Percentiles rank a stretch among this genome's conserved stretches.
These are phyloP conservation scores for Furcifer pardalis DNA, from an alignment of 2,797 vertebrate genomes.

Conservation along the genomic window DNA sequence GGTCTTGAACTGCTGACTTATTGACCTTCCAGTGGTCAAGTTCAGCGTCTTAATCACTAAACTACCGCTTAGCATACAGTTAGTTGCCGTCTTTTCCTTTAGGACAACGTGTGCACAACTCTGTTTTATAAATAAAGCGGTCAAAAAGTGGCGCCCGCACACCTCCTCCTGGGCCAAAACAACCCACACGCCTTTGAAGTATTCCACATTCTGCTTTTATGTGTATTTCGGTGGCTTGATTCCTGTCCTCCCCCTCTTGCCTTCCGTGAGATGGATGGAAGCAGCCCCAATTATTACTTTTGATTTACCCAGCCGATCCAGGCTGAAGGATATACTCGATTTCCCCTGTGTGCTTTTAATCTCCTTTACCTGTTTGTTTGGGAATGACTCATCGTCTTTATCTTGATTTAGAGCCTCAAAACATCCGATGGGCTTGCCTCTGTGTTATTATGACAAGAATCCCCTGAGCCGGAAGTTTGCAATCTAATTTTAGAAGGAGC, in stretches of 20 bases:
- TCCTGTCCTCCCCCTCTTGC: rapidly evolving
- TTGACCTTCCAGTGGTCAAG: too few species aligned
- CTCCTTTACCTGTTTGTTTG: conserved; percentile 18
- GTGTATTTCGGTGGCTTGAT: not conserved
- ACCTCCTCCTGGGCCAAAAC: not conserved
- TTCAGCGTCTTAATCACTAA: too few species aligned
- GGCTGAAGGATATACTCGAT: not conserved
- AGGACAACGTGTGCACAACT: not conserved
- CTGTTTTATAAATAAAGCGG: not conserved
- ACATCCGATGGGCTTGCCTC: not conserved
- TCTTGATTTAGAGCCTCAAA: not conserved
- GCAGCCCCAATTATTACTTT: not conserved
- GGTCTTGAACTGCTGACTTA: too few species aligned
- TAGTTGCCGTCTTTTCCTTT: not conserved
- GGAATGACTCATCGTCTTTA: not conserved
- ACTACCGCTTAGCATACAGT: too few species aligned
- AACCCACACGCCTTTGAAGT: not conserved
- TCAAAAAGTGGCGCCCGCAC: not conserved
- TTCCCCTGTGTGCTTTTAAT: conserved; percentile 18
- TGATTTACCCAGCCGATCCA: conserved; percentile 3
- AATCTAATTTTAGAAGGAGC: not conserved
- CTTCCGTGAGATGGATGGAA: not conserved
- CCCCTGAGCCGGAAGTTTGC: not conserved
- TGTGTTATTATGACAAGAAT: not conserved
- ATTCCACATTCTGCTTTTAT: not conserved